These are phyloP conservation scores for Trichonephila clavipes DNA, from an alignment of 1,140 invertebrate species.

Conservation along the genomic window DNA sequence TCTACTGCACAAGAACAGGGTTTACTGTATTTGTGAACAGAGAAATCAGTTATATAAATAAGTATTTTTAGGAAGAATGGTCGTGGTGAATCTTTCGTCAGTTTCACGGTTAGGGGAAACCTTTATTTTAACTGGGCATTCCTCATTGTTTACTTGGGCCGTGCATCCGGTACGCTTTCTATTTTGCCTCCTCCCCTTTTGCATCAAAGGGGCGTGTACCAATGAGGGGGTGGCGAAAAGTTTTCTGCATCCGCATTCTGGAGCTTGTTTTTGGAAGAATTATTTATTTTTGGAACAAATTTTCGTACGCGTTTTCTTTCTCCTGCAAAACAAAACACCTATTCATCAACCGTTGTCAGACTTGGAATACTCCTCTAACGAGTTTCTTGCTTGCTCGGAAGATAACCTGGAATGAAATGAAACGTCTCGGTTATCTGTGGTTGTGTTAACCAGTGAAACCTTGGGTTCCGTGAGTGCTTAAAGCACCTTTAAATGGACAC, in stretches of 20 bases:
- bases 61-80: background rate
- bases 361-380: background rate
- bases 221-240: slow-evolving; percentile 58
- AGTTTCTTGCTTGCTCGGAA: background rate
- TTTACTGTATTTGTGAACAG: background rate
- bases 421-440: background rate
- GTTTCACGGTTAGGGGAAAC: background rate
- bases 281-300: slow-evolving; percentile 15
- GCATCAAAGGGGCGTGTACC: slow-evolving; percentile 35
- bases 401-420: no score
- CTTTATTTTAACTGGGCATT: background rate
- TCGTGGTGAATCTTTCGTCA: background rate
- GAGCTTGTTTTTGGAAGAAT: background rate
- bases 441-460: background rate
- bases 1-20: no score
- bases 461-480: no score
- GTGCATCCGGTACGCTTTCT: slow-evolving; percentile 11
- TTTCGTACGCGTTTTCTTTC: background rate
- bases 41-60: background rate
- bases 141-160: slow-evolving; percentile 2
- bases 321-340: slow-evolving; percentile 18
- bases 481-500: no score
- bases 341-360: background rate
- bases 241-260: slow-evolving; percentile 58
- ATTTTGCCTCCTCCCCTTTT: background rate